Conservation (phyloP, 2,797 vertebrate genomes). For the Carapus acus region DNA sequence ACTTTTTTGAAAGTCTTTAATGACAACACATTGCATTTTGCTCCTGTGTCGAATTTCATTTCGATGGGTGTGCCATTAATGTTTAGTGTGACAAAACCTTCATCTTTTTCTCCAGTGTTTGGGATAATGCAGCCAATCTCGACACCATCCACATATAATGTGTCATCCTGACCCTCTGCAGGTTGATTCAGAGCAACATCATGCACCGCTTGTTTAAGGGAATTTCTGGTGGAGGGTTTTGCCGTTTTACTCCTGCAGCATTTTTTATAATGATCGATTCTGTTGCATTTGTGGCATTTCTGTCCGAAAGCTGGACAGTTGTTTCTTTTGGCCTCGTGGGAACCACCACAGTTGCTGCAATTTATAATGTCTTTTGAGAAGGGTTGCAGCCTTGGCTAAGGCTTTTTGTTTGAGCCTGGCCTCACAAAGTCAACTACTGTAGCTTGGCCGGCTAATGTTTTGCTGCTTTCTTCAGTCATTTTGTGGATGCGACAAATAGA, state of each 20-base stretch:
- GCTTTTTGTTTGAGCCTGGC: background rate
- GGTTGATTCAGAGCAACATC: slow-evolving; percentile 6
- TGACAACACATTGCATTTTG: too few relatives aligned
- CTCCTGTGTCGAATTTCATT: too few relatives aligned
- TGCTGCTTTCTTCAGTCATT: slow-evolving; percentile 27
- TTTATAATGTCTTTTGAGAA: slow-evolving; percentile 4
- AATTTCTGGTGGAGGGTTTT: too few relatives aligned
- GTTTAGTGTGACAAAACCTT: slow-evolving; percentile 23
- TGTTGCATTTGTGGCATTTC: slow-evolving; percentile 33
- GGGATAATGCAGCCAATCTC: background rate
- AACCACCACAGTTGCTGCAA: slow-evolving; percentile 26
- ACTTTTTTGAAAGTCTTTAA: too few relatives aligned
- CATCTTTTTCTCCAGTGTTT: background rate
- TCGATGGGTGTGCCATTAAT: too few relatives aligned
- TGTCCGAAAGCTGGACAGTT: slow-evolving; percentile 34
- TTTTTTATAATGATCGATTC: slow-evolving; percentile 19
- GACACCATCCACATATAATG: slow-evolving; percentile 23
- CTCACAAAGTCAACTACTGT: slow-evolving; percentile 2
- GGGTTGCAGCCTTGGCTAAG: too few relatives aligned
- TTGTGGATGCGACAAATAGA: slow-evolving; percentile 18
- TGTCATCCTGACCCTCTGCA: slow-evolving; percentile 3
- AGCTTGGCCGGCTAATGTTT: slow-evolving; percentile 4
- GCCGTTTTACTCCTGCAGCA: slow-evolving; percentile 21
- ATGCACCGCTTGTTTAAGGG: slow-evolving; percentile 8
- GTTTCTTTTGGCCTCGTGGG: slow-evolving; percentile 6